Conservation (phyloP, 2,888 invertebrate genomes). For the Pterostichus niger region DNA sequence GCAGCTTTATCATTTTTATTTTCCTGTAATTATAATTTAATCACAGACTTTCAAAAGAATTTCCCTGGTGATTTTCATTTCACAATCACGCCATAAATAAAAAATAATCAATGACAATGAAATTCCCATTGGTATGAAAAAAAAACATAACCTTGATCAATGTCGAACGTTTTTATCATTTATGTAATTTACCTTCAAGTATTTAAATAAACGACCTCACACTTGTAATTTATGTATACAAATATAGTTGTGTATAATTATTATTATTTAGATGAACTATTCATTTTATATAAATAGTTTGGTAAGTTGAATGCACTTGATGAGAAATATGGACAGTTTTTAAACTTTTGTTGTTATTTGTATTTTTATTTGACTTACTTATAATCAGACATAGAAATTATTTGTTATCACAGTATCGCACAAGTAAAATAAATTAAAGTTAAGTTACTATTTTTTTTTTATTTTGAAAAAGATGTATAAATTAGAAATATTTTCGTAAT, state of each 20-base stretch:
- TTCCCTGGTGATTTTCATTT: background rate
- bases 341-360: background rate
- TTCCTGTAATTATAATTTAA: background rate
- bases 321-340: background rate
- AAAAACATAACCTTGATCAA: constrained; percentile 25
- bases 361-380: constrained; percentile 4
- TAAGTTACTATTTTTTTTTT: too few relatives aligned
- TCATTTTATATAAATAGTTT: too few relatives aligned
- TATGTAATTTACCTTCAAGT: constrained; percentile 19
- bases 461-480: too few relatives aligned
- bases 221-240: background rate
- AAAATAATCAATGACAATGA: constrained; percentile 42
- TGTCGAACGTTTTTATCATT: background rate
- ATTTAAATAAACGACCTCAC: constrained; percentile 20
- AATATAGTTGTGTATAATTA: background rate
- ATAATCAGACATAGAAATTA: background rate
- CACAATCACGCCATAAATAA: background rate
- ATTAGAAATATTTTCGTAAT: too few relatives aligned
- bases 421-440: too few relatives aligned
- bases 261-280: background rate
- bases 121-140: background rate
- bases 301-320: background rate
- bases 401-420: too few relatives aligned
- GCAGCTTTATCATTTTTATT: background rate
- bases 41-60: background rate